Conservation (phyloP, 2,113 vertebrate species). For the Propithecus coquereli region DNA sequence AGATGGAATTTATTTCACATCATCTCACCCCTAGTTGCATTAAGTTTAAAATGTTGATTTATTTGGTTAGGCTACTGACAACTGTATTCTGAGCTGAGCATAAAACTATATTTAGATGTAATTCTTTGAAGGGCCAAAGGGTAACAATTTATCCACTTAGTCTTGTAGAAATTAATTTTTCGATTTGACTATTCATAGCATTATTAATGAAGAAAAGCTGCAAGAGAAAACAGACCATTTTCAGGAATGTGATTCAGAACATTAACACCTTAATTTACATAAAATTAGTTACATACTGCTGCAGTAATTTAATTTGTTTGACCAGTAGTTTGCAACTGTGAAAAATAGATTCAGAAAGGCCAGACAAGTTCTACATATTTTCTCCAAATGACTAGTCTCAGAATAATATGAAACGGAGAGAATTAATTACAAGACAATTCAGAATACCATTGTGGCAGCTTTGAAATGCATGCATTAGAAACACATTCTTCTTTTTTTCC, state of each 20-base stretch:
- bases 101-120: conserved; percentile 72
- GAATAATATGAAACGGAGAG: conserved; percentile 80
- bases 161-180: conserved; percentile 79
- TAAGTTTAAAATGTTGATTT: conserved; percentile 62
- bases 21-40: not conserved
- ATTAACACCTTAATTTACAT: conserved; percentile 99
- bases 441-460: conserved; percentile 50
- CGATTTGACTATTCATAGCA: conserved; percentile 72
- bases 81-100: conserved; percentile 58
- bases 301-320: conserved; percentile 97
- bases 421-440: conserved; percentile 81
- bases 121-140: conserved; percentile 71
- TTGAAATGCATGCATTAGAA: conserved; percentile 60
- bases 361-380: conserved; percentile 84
- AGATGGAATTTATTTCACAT: conserved; percentile 34
- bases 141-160: conserved; percentile 62
- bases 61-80: conserved; percentile 69
- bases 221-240: conserved; percentile 89
- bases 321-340: conserved; percentile 87
- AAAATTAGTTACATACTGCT: conserved; percentile 97
- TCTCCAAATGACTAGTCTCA: conserved; percentile 86
- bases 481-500: conserved; percentile 21
- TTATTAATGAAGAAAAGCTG: conserved; percentile 84
- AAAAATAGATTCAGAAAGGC: conserved; percentile 89
- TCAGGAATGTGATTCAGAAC: conserved; percentile 93